A percentile compares a stretch with the other conserved stretches of the same genome.
These are phyloP conservation scores for Heliconius congener DNA, from an alignment of 1,140 invertebrate genomes.

Conservation along the genomic window DNA sequence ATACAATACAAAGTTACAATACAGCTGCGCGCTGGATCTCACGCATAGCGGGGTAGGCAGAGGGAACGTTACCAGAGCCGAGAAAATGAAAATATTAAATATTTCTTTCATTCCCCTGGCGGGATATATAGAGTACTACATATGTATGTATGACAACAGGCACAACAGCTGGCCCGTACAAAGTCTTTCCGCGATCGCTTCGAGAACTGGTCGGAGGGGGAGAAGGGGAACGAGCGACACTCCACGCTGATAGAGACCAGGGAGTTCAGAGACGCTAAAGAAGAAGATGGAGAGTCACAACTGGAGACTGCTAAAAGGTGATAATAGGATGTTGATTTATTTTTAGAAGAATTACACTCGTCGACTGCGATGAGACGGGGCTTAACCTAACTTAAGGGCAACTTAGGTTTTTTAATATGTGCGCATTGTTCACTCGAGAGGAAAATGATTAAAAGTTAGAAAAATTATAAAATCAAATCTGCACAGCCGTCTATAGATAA, in stretches of 20 bases:
- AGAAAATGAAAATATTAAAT: not conserved
- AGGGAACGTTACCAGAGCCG: too few relatives aligned
- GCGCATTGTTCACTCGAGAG: too few relatives aligned
- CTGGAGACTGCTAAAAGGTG: constrained; percentile 76
- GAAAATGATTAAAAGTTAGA: too few relatives aligned
- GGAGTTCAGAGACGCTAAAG: constrained; percentile 40
- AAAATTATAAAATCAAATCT: too few relatives aligned
- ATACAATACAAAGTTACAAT: too few relatives aligned
- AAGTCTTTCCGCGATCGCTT: constrained; percentile 94
- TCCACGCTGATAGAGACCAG: constrained; percentile 37
- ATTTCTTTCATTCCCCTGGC: not conserved
- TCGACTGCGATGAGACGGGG: not conserved
- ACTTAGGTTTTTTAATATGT: not conserved
- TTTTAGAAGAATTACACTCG: not conserved
- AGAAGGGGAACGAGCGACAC: constrained; percentile 83
- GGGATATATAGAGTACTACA: not conserved
- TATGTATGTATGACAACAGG: constrained; percentile 68
- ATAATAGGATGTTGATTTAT: not conserved
- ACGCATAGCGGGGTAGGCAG: too few relatives aligned
- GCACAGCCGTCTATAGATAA: too few relatives aligned
- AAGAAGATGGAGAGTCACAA: constrained; percentile 75
- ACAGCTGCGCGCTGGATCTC: too few relatives aligned
- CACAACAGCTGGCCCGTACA: constrained; percentile 90
- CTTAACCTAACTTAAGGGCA: too few relatives aligned
- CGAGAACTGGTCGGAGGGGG: constrained; percentile 92